Conservation (phyloP, 1,140 invertebrate species). For the Hermetia illucens region DNA sequence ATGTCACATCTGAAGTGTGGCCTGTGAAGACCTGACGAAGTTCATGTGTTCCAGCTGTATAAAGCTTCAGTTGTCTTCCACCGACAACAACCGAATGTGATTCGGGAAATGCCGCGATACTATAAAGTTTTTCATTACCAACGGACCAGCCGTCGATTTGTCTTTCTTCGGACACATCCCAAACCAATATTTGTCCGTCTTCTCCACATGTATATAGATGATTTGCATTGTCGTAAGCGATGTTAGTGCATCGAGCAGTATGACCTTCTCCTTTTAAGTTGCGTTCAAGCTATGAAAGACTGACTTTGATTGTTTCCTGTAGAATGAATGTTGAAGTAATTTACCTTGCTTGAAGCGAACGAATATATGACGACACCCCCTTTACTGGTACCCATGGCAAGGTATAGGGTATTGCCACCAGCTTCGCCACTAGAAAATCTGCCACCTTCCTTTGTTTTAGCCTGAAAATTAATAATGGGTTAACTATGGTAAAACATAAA, state of each 20-base stretch:
- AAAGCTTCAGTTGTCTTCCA: constrained; percentile 47
- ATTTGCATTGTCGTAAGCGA: constrained; percentile 33
- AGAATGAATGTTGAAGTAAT: no score
- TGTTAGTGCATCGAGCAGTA: constrained; percentile 33
- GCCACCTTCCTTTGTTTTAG: no score
- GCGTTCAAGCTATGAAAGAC: constrained; percentile 12
- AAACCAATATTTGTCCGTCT: constrained; percentile 34
- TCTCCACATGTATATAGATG: constrained; percentile 37
- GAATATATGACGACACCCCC: constrained; percentile 53
- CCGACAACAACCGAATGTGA: constrained; percentile 48
- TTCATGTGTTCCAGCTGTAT: constrained; percentile 42
- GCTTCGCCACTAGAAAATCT: no score
- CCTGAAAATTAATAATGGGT: no score
- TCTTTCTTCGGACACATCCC: constrained; percentile 35
- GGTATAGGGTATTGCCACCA: no score
- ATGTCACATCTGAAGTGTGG: constrained; percentile 45
- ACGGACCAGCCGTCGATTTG: constrained; percentile 43
- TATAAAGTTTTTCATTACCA: constrained; percentile 47
- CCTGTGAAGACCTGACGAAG: constrained; percentile 49
- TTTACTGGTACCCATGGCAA: constrained; percentile 48
- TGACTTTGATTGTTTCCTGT: neutral
- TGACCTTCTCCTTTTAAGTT: constrained; percentile 33
- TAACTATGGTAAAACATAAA: no score
- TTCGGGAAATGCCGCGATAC: constrained; percentile 46
- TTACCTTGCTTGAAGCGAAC: constrained; percentile 42